phyloP scores from a whole-genome alignment of 1,140 invertebrate genomes.

The Trachymyrmex septentrionalis region DNA sequence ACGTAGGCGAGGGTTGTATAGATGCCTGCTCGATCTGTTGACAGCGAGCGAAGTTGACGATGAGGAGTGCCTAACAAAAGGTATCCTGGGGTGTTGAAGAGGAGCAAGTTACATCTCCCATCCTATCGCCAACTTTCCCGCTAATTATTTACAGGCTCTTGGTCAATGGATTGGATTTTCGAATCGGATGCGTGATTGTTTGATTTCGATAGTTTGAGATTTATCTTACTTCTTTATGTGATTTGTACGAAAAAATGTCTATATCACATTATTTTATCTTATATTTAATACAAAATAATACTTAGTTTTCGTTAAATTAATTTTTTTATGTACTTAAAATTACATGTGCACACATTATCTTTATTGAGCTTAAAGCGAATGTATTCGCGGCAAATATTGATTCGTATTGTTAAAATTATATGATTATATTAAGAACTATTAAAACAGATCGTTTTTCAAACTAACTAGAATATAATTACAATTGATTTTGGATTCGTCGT shows the following conservation, averaged over 20 bases:
- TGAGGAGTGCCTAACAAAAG: slow-evolving; percentile 54
- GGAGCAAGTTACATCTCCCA: background rate
- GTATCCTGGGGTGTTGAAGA: slow-evolving; percentile 28
- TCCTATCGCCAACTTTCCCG: slow-evolving; percentile 14
- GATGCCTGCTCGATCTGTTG: slow-evolving; percentile 15
- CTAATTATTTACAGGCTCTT: slow-evolving; percentile 75
- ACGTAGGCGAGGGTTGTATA: slow-evolving; percentile 13
- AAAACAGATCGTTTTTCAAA: background rate
- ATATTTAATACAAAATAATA: background rate
- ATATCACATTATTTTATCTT: background rate
- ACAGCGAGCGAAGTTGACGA: slow-evolving; percentile 30
- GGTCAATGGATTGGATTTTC: slow-evolving; percentile 44
- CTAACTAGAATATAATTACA: background rate
- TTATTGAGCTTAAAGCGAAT: slow-evolving; percentile 1
- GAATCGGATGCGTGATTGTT: background rate
- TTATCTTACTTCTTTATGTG: background rate
- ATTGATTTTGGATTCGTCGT: background rate
- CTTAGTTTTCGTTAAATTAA: background rate
- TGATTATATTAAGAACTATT: slow-evolving; percentile 21
- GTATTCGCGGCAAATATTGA: background rate
- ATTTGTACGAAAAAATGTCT: background rate
- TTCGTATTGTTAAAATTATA: background rate
- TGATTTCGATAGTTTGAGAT: background rate
- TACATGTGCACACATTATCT: background rate
- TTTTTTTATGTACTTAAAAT: background rate